A percentile compares a stretch with the other conserved stretches of the same genome.
phyloP scores from a whole-genome alignment of 2,113 vertebrate species.

The Collichthys lucidus region DNA sequence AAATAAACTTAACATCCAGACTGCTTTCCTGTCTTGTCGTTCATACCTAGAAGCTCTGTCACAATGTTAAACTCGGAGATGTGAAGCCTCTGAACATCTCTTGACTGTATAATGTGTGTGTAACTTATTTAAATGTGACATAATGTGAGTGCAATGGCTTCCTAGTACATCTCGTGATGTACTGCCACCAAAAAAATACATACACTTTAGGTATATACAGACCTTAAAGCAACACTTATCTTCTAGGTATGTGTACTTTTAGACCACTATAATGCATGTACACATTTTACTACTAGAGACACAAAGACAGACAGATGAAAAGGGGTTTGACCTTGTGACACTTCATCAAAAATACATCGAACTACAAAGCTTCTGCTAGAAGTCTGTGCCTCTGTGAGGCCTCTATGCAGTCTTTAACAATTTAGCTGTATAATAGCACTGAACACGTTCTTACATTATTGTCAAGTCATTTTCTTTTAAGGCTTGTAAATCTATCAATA shows the following conservation, averaged over 20 bases:
- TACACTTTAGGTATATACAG: neutral
- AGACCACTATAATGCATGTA: neutral
- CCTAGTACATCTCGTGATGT: neutral
- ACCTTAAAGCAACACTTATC: neutral
- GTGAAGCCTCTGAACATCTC: neutral
- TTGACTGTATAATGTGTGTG: neutral
- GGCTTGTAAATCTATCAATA: conserved; percentile 43
- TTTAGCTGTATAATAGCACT: neutral
- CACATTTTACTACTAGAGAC: neutral
- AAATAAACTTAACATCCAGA: too few relatives aligned
- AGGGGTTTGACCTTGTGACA: neutral
- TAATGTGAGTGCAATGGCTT: neutral
- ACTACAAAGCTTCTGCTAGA: neutral
- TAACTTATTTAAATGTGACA: neutral
- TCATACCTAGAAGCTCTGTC: too few relatives aligned
- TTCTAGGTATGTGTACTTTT: neutral
- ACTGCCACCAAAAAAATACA: neutral
- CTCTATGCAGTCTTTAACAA: neutral
- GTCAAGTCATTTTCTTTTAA: conserved; percentile 24
- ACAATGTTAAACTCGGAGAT: neutral
- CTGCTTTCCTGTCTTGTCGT: too few relatives aligned
- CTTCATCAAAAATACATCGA: neutral
- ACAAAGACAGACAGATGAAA: neutral
- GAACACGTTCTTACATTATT: neutral
- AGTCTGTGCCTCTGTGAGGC: too few relatives aligned